phyloP scores from a whole-genome alignment of 2,797 vertebrate species.

The Alfaro cultratus region DNA sequence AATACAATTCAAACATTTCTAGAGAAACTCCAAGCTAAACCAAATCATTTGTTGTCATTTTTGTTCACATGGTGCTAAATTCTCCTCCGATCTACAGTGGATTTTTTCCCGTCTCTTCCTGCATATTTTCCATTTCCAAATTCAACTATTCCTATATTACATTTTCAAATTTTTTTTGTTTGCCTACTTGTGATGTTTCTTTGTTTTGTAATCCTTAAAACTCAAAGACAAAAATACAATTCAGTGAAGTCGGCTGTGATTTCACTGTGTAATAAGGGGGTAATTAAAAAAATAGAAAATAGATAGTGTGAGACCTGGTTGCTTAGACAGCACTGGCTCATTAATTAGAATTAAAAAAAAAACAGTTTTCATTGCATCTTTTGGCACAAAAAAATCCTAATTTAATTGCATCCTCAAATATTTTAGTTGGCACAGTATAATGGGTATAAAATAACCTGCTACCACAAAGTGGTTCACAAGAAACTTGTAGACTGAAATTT shows the following conservation, averaged over 20 bases:
- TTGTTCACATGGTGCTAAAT: background rate
- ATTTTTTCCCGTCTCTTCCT: background rate
- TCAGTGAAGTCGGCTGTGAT: background rate
- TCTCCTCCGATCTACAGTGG: background rate
- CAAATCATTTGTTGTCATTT: background rate
- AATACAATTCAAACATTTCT: background rate
- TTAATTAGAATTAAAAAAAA: background rate
- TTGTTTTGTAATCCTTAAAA: no score
- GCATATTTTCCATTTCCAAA: background rate
- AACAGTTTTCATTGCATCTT: background rate
- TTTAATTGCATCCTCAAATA: background rate
- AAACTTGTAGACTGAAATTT: background rate
- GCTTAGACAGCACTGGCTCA: background rate
- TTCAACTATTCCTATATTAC: background rate
- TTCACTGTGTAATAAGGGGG: background rate
- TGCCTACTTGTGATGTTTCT: no score
- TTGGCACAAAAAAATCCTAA: background rate
- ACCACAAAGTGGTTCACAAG: background rate
- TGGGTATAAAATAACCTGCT: background rate
- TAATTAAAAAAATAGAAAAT: background rate
- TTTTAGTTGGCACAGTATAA: background rate
- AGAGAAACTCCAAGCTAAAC: background rate
- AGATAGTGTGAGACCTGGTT: background rate
- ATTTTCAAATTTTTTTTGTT: background rate
- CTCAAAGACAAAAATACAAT: background rate